Conservation (phyloP, 2,888 invertebrate species). For the Nipponacmea schrenckii region DNA sequence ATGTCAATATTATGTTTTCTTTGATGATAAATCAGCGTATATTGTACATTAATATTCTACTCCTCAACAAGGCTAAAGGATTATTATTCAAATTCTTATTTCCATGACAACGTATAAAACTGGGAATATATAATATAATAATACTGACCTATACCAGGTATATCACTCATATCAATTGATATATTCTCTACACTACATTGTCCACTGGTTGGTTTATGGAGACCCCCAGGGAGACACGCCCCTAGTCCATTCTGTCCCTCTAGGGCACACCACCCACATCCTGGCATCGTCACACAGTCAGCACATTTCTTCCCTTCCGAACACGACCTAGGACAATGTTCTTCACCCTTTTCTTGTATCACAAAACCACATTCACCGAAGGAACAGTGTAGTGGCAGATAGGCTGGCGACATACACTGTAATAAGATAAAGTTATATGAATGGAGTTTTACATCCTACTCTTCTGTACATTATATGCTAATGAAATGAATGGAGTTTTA, state of each 20-base stretch:
- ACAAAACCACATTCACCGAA: slow-evolving; percentile 88
- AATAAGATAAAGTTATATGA: slow-evolving; percentile 33
- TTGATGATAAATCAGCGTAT: no score
- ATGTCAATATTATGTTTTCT: no score
- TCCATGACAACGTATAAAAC: no score
- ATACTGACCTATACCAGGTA: slow-evolving; percentile 36
- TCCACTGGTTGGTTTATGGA: slow-evolving; percentile 70
- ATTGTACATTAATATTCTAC: no score
- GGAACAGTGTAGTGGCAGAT: slow-evolving; percentile 86
- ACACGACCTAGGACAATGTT: slow-evolving; percentile 84
- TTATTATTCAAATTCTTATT: no score
- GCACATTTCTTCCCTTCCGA: slow-evolving; percentile 85
- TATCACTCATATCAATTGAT: slow-evolving; percentile 34
- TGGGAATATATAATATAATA: no score
- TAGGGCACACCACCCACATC: slow-evolving; percentile 92
- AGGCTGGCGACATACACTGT: slow-evolving; percentile 85
- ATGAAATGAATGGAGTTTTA: not conserved
- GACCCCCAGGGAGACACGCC: slow-evolving; percentile 87
- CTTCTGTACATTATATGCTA: not conserved
- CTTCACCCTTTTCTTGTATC: slow-evolving; percentile 59
- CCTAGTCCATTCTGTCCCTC: slow-evolving; percentile 74
- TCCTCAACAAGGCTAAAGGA: no score
- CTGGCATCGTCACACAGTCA: slow-evolving; percentile 85
- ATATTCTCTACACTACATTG: slow-evolving; percentile 44
- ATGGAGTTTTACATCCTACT: not conserved